A percentile compares a stretch with the other conserved stretches of the same genome.
Evolutionary conservation across 2,888 invertebrate genomes (phyloP).

Genomic region (Palloptera scutellata): DNA sequence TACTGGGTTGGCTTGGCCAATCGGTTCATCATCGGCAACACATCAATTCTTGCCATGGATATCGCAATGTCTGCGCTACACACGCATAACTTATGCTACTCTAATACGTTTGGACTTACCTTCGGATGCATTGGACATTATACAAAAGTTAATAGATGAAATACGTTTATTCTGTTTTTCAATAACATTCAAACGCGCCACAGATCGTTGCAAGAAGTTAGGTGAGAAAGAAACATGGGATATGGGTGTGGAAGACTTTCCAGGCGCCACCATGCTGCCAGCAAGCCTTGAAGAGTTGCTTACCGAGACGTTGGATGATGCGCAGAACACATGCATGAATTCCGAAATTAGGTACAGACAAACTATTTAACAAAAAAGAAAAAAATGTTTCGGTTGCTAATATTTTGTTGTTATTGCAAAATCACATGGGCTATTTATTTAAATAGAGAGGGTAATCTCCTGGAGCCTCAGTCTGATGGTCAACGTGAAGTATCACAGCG

Average conservation of each 20-base stretch:
- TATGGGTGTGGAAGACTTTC: conserved; percentile 83
- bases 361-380: conserved; percentile 44
- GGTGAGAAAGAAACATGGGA: conserved; percentile 84
- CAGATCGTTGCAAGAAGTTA: conserved; percentile 77
- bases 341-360: conserved; percentile 73
- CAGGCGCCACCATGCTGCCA: conserved; percentile 83
- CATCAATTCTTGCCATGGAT: conserved; percentile 73
- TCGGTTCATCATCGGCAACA: conserved; percentile 67
- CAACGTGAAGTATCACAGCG: conserved; percentile 63
- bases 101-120: conserved; percentile 87
- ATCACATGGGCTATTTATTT: not conserved
- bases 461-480: conserved; percentile 64
- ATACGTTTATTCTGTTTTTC: conserved; percentile 86
- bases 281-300: conserved; percentile 77
- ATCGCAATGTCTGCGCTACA: conserved; percentile 80
- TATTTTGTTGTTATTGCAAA: not conserved
- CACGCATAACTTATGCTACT: conserved; percentile 81
- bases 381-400: conserved; percentile 41
- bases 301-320: conserved; percentile 75
- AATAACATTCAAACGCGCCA: conserved; percentile 84
- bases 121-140: conserved; percentile 84
- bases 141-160: conserved; percentile 86
- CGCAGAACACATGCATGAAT: conserved; percentile 75
- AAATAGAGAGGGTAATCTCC: conserved; percentile 63
- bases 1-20: conserved; percentile 61